Percentiles rank a stretch among this genome's conserved stretches.
Conservation (phyloP, 1,140 invertebrate species). For the Panulirus ornatus region DNA sequence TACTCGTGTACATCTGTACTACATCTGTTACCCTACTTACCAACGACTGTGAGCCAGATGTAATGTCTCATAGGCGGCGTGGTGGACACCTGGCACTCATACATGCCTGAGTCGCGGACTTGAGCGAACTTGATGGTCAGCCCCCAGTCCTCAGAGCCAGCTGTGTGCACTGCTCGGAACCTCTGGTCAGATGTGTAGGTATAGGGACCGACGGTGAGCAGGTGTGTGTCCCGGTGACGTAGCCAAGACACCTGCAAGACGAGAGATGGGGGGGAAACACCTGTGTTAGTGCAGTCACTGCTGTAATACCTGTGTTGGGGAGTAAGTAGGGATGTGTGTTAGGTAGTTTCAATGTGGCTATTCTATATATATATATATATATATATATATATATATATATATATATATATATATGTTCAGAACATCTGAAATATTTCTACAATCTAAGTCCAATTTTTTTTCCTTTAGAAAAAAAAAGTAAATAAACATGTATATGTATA, state of each 20-base stretch:
- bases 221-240: conserved; percentile 69
- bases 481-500: too few relatives aligned
- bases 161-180: conserved; percentile 88
- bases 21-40: conserved; percentile 2
- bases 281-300: too few relatives aligned
- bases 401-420: too few relatives aligned
- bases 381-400: too few relatives aligned
- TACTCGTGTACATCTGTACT: not conserved
- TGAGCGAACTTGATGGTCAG: conserved; percentile 93
- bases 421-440: too few relatives aligned
- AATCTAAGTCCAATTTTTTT: too few relatives aligned
- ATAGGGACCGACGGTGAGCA: conserved; percentile 85
- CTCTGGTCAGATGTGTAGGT: conserved; percentile 88
- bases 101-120: conserved; percentile 85
- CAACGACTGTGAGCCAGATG: conserved; percentile 73
- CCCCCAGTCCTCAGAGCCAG: conserved; percentile 93
- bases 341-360: too few relatives aligned
- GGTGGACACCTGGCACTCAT: conserved; percentile 92
- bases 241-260: conserved; percentile 67
- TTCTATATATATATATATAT: too few relatives aligned
- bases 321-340: too few relatives aligned
- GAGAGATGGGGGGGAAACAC: too few relatives aligned
- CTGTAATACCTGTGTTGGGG: too few relatives aligned
- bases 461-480: too few relatives aligned
- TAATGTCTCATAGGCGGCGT: conserved; percentile 82